Evolutionary conservation across 37 sponge, comb jelly and placozoan genomes (phyloP).

Genomic region (Axinella damicornis): DNA sequence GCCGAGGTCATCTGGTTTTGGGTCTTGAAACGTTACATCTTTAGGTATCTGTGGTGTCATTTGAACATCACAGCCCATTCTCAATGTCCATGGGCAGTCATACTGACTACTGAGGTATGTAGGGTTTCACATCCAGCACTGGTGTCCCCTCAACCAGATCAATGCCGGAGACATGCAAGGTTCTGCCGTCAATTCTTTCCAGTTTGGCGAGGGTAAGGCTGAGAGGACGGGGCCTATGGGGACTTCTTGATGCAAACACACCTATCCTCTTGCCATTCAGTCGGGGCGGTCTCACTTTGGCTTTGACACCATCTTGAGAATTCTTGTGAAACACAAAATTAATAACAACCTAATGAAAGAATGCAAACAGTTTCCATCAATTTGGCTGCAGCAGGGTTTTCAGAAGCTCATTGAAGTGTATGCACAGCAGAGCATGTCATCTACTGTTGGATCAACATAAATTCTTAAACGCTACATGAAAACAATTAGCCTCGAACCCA

Average conservation of each 20-base stretch:
- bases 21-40: too few relatives aligned
- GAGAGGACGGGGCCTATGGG: constrained; percentile 54
- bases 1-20: too few relatives aligned
- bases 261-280: constrained; percentile 45
- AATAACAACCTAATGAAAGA: constrained; percentile 33
- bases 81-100: constrained; percentile 18
- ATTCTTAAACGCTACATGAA: too few relatives aligned
- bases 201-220: constrained; percentile 56
- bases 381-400: too few relatives aligned
- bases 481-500: background rate
- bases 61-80: too few relatives aligned
- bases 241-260: constrained; percentile 59
- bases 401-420: too few relatives aligned
- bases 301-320: constrained; percentile 7
- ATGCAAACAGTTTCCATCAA: too few relatives aligned
- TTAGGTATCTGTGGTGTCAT: too few relatives aligned
- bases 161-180: constrained; percentile 46
- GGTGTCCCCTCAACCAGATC: constrained; percentile 68
- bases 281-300: constrained; percentile 64
- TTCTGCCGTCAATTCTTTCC: constrained; percentile 6
- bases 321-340: constrained; percentile 64
- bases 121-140: constrained; percentile 62
- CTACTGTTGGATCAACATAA: too few relatives aligned
- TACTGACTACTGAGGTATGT: constrained; percentile 64
- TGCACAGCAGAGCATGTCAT: too few relatives aligned